Conservation (phyloP, 2,888 invertebrate genomes). For the Zonitis immaculata region DNA sequence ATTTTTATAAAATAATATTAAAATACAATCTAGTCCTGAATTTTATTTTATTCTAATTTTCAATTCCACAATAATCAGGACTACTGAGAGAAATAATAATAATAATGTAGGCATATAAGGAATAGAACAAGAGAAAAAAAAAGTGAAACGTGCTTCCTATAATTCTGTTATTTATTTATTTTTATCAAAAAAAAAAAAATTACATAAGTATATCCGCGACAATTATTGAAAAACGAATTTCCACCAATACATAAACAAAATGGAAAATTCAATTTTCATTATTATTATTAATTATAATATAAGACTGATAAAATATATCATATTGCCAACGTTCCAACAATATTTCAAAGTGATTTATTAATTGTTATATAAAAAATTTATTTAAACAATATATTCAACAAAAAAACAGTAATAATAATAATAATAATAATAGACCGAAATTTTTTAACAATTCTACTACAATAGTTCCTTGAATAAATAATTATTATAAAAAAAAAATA, state of each 20-base stretch:
- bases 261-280: conserved; percentile 26
- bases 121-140: not conserved
- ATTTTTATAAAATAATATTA: too few relatives aligned
- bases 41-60: too few relatives aligned
- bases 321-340: conserved; percentile 45
- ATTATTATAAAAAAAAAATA: conserved; percentile 30
- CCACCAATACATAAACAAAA: conserved; percentile 20
- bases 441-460: conserved; percentile 31
- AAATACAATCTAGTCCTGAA: not conserved
- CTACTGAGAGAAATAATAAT: too few relatives aligned
- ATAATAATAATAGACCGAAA: not conserved
- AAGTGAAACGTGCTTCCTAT: conserved; percentile 44
- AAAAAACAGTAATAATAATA: too few relatives aligned
- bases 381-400: too few relatives aligned
- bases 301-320: conserved; percentile 47
- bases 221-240: conserved; percentile 31
- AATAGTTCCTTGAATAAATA: conserved; percentile 48
- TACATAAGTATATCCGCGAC: conserved; percentile 38
- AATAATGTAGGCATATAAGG: not conserved
- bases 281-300: conserved; percentile 22
- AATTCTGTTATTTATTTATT: conserved; percentile 18
- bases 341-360: not conserved
- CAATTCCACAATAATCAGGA: too few relatives aligned
- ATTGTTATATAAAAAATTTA: conserved; percentile 8
- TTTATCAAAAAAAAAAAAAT: conserved; percentile 28